A percentile compares a stretch with the other conserved stretches of the same genome.
Conservation (phyloP, 1,140 invertebrate species). For the Spodoptera litura region DNA sequence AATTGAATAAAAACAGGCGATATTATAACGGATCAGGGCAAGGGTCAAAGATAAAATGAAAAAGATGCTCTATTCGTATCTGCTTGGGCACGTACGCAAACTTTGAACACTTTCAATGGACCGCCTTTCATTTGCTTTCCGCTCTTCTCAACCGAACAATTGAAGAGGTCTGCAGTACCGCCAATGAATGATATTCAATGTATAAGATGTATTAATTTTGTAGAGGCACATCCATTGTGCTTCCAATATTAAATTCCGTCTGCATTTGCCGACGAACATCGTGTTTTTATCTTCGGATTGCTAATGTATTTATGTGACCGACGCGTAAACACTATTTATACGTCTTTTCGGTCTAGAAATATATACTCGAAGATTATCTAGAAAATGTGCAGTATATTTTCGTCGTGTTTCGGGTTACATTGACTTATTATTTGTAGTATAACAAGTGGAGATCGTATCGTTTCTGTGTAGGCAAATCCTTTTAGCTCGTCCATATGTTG, state of each 20-base stretch:
- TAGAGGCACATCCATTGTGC: slow-evolving; percentile 14
- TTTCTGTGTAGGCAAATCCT: slow-evolving; percentile 21
- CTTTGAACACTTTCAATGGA: slow-evolving; percentile 47
- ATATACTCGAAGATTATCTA: slow-evolving; percentile 6
- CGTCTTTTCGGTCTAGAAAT: slow-evolving; percentile 1
- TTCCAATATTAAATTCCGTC: slow-evolving; percentile 30
- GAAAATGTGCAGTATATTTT: background rate
- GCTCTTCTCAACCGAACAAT: slow-evolving; percentile 39
- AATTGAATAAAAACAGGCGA: slow-evolving; percentile 57
- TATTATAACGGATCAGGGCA: slow-evolving; percentile 36
- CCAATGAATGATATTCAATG: slow-evolving; percentile 34
- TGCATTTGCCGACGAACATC: slow-evolving; percentile 7
- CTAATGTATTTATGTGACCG: slow-evolving; percentile 31
- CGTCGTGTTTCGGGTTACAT: background rate
- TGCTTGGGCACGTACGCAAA: slow-evolving; percentile 47
- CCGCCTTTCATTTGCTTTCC: slow-evolving; percentile 27
- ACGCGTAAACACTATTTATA: slow-evolving; percentile 18
- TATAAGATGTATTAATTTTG: slow-evolving; percentile 38
- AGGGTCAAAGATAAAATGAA: slow-evolving; percentile 50
- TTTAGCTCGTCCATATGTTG: slow-evolving; percentile 21
- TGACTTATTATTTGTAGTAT: background rate
- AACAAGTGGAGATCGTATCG: background rate
- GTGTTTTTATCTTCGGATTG: slow-evolving; percentile 18
- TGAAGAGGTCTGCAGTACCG: slow-evolving; percentile 26
- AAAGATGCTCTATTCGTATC: slow-evolving; percentile 21